phyloP scores from a whole-genome alignment of 2,113 vertebrate species.

The Xenopus tropicalis region UCB_Xtro_10.0 CM004444.2:16958001-16958500 shows the following conservation, averaged over 20 bases:
- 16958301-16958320: not conserved
- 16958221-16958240: not conserved
- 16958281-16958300: not conserved
- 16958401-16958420: not conserved
- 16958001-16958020: too few relatives aligned
- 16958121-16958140: too few relatives aligned
- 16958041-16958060: too few relatives aligned
- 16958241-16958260: not conserved
- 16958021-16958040: too few relatives aligned
- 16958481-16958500: conserved; percentile 3
- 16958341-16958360: not conserved
- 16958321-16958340: not conserved
- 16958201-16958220: too few relatives aligned
- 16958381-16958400: conserved; percentile 5
- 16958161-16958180: too few relatives aligned
- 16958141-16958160: too few relatives aligned
- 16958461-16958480: conserved; percentile 11
- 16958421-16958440: conserved; percentile 17
- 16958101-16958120: too few relatives aligned
- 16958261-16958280: not conserved
- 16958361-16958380: not conserved
- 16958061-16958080: too few relatives aligned
- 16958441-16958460: conserved; percentile 18
- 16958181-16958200: too few relatives aligned
- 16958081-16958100: too few relatives aligned